Evolutionary conservation across 1,140 invertebrate genomes (phyloP), one percentile per base, ranked within the genome.

Genomic region (Nasonia longicornis): DNA sequence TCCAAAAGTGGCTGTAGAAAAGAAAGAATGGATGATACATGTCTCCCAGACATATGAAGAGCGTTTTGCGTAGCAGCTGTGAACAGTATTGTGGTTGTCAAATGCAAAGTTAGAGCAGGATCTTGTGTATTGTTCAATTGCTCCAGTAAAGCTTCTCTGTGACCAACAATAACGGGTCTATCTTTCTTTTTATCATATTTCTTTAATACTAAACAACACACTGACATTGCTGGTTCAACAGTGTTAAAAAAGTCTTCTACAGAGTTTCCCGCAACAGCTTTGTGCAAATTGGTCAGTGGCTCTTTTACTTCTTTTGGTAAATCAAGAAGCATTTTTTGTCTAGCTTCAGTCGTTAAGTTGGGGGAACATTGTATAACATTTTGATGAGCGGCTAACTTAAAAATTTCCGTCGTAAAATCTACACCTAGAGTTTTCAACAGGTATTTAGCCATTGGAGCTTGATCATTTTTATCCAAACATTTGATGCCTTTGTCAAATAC

Each of bases 131-230:
- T 88, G 76, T 94, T 93, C 64, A 98, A 87, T 88, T 98, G 94
- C 76, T 96, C 93, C 48, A 96, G 88, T n/a, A 98, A 90, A 80
- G 94, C 94, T 86, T 97, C 95, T 83, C 95, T 94, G 84, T 97
- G 96, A 80, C 93, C 94, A 70, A 94, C 90, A 79, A 97, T 92
- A 29, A 96, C 87, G 29, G 93, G 91, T 82, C 94, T 94, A 91
- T 97, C 96, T 87, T 96, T 96, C 86, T 96, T 97, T 86, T 96
- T 97, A 88, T 98, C 96, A 80, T 94, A 93, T 91, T 98, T 98
- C 85, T 95, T 96, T 63, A 97, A 89, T 82, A 97, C 93, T 91
- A 98, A 94, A 84, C 96, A 96, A 87, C 96, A 95, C 82, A 92
- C 91, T 45, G 93, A 91, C 83, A 97, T 91, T 14, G 95, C 94